Evolutionary conservation across 2,113 vertebrate genomes (phyloP).

Genomic region (Oenanthe melanoleuca): DNA sequence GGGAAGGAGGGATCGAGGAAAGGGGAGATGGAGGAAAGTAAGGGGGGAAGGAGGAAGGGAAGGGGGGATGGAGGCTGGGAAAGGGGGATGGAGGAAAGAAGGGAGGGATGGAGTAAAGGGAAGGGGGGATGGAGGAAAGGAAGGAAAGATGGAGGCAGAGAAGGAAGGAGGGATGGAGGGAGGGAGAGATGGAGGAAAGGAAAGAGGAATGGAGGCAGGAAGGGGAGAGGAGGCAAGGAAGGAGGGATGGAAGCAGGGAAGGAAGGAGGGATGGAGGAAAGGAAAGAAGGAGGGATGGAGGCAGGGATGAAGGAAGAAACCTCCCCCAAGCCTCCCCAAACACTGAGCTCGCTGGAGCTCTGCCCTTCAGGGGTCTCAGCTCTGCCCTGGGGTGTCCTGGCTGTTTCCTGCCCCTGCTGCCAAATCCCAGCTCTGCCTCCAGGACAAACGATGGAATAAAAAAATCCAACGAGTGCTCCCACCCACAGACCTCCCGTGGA

Average conservation of each 20-base stretch:
- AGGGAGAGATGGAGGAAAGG: too few relatives aligned
- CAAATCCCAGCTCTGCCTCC: not conserved
- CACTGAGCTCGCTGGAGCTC: not conserved
- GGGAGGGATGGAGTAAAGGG: not conserved
- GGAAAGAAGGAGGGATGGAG: not conserved
- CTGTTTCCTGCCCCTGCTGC: too few relatives aligned
- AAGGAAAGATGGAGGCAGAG: not conserved
- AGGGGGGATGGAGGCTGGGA: too few relatives aligned
- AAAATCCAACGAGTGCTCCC: not conserved
- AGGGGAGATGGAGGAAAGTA: too few relatives aligned
- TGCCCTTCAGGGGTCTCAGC: not conserved
- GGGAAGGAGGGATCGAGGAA: too few relatives aligned
- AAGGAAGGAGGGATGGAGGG: too few relatives aligned
- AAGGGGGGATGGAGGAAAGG: not conserved
- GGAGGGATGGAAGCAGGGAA: too few relatives aligned
- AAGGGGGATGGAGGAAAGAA: too few relatives aligned
- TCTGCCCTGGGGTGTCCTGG: not conserved
- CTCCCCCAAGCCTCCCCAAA: not conserved
- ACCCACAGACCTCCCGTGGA: not conserved
- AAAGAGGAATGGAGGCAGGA: too few relatives aligned
- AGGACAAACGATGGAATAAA: not conserved
- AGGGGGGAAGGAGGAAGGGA: too few relatives aligned
- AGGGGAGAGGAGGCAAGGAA: too few relatives aligned
- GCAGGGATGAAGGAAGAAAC: not conserved
- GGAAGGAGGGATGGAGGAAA: too few relatives aligned